Base-by-base conservation (phyloP, 2,888 invertebrate genomes). In the Zeuzera pyrina region DNA sequence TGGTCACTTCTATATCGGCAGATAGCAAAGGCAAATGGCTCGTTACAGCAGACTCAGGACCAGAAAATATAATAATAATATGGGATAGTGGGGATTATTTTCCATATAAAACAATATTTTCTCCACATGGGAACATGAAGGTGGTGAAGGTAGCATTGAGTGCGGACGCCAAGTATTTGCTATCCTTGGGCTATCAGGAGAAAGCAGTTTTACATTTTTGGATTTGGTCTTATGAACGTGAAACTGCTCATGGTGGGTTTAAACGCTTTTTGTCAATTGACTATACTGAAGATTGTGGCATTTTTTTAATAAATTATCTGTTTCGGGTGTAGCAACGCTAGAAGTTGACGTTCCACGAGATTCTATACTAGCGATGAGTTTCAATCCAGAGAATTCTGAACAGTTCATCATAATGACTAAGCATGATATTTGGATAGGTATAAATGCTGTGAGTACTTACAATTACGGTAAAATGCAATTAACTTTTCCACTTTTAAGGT, bases 201-300 rank as follows among this genome's bases (percentile, higher is more conserved):
- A 60, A 59, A 31, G 79, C 84, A 12, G 51, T 53, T 1, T 42
- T 89, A 1, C 66, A 84, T 40, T 84, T 89, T 63, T 89, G 89
- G 89, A 64, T 87, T 26, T 90, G 90, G 89, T 84, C 87, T 16
- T 69, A 56, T 14, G 87, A 86, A 2, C 47, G 47, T 5, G 72
- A 85, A 7, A 45, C 54, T 27, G 85, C 88, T 3, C 78, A 88
- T 53, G 88, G 88, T 88, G 61, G 49, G 38, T 13, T 24, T 21
- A 7, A n/a, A n/a, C n/a, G n/a, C n/a, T n/a, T n/a, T n/a, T n/a
- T n/a, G 13, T 7, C 15, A 22, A 22, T 14, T 30, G 1, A 24
- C 19, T 24, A n/a, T 24, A 10, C 1, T 24, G 6, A 24, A n/a
- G 11, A 10, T 10, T 24, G 1, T 24, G 10, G 5, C 7, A n/a